Evolutionary conservation across 2,797 vertebrate genomes (phyloP).

Genomic region (Apogon hyalosoma): DNA sequence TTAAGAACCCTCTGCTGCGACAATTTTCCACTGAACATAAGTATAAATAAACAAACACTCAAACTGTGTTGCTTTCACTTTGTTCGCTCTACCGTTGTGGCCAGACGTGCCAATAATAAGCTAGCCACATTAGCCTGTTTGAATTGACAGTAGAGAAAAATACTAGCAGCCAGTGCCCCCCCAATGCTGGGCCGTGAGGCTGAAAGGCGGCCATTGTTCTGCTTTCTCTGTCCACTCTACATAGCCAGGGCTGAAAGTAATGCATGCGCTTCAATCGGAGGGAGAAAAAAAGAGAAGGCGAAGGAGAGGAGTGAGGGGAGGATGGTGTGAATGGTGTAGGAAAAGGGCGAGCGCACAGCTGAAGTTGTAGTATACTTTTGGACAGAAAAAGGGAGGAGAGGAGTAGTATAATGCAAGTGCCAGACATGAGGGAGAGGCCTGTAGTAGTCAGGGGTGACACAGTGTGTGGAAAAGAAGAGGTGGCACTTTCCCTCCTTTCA

Average conservation of each 20-base stretch:
- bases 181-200: constrained; percentile 67
- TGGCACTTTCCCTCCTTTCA: constrained; percentile 59
- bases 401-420: constrained; percentile 54
- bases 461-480: constrained; percentile 49
- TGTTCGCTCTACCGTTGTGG: constrained; percentile 51
- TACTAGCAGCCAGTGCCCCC: constrained; percentile 79
- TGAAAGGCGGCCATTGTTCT: constrained; percentile 92
- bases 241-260: constrained; percentile 83
- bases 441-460: constrained; percentile 70
- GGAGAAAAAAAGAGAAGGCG: constrained; percentile 74
- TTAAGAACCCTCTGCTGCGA: constrained; percentile 19
- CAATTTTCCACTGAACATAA: constrained; percentile 29
- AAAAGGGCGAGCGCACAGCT: constrained; percentile 69
- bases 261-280: constrained; percentile 85
- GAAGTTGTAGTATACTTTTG: constrained; percentile 76
- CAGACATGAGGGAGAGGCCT: constrained; percentile 70
- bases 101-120: constrained; percentile 77
- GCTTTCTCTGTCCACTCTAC: constrained; percentile 81
- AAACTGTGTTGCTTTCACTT: constrained; percentile 54
- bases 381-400: constrained; percentile 50
- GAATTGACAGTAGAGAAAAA: constrained; percentile 81
- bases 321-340: constrained; percentile 70
- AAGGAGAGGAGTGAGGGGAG: constrained; percentile 74
- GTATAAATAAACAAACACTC: constrained; percentile 55
- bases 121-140: constrained; percentile 79